Percentiles rank a stretch among this genome's conserved stretches.
Evolutionary conservation across 2,797 vertebrate species (phyloP).

Genomic region (Brotula barbata): DNA sequence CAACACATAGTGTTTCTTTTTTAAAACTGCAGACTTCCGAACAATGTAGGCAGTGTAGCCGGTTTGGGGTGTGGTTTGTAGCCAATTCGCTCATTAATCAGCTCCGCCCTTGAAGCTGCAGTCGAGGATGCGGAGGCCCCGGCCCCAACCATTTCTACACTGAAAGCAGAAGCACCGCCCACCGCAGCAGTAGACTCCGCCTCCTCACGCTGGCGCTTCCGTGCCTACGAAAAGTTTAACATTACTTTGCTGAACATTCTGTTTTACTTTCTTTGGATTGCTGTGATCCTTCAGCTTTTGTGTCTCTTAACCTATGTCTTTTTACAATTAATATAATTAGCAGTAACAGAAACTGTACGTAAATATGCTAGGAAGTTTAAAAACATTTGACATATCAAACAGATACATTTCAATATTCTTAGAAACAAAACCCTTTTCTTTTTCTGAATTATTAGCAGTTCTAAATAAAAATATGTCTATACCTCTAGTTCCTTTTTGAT

Average conservation of each 20-base stretch:
- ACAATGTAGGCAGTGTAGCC: slow-evolving; percentile 85
- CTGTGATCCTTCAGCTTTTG: too few relatives aligned
- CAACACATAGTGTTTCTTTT: too few relatives aligned
- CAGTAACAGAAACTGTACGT: too few relatives aligned
- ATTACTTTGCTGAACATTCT: background rate
- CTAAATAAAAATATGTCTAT: background rate
- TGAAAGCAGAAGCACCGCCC: slow-evolving; percentile 73
- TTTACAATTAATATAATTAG: too few relatives aligned
- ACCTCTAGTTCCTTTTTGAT: slow-evolving; percentile 95
- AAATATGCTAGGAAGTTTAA: too few relatives aligned
- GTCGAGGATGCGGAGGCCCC: slow-evolving; percentile 58
- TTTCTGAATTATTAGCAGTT: too few relatives aligned
- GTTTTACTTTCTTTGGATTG: too few relatives aligned
- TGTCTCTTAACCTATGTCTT: too few relatives aligned
- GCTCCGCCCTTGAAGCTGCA: slow-evolving; percentile 80
- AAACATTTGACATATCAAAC: too few relatives aligned
- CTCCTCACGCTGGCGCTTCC: slow-evolving; percentile 92
- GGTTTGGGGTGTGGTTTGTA: slow-evolving; percentile 94
- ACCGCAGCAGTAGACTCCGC: slow-evolving; percentile 79
- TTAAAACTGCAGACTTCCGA: slow-evolving; percentile 92
- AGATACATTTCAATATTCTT: too few relatives aligned
- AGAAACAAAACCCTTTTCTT: too few relatives aligned
- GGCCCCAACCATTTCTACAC: slow-evolving; percentile 69
- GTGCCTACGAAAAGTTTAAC: slow-evolving; percentile 71
- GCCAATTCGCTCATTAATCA: slow-evolving; percentile 92